Evolutionary conservation across 2,888 invertebrate species (phyloP).

Genomic region (Hemicrepidius hirtus): DNA sequence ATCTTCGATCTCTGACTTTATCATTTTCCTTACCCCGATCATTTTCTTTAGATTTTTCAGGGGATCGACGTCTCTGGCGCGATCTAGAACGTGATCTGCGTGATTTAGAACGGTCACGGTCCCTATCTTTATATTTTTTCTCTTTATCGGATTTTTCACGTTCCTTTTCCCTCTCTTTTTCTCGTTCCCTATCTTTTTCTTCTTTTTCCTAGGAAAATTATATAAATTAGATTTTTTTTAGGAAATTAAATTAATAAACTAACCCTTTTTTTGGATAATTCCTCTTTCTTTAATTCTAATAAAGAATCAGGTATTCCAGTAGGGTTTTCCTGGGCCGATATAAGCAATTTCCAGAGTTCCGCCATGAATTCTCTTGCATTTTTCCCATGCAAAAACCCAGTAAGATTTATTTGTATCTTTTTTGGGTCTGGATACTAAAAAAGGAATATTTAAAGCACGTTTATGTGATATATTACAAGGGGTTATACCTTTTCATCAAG

Average conservation of each 20-base stretch:
- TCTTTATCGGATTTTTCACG: constrained; percentile 69
- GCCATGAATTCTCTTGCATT: constrained; percentile 98
- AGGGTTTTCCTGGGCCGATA: constrained; percentile 96
- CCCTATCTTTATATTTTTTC: constrained; percentile 72
- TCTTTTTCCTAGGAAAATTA: constrained; percentile 79
- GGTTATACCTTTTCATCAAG: constrained; percentile 91
- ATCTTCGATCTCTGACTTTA: constrained; percentile 58
- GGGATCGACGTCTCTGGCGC: constrained; percentile 58
- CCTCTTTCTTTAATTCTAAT: constrained; percentile 97
- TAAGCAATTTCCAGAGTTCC: constrained; percentile 95
- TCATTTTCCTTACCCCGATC: constrained; percentile 61
- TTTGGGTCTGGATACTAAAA: constrained; percentile 95
- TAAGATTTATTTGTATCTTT: constrained; percentile 99
- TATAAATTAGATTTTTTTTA: too few species aligned
- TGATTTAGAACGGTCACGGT: constrained; percentile 64
- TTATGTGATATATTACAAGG: constrained; percentile 44
- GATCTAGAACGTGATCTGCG: constrained; percentile 64
- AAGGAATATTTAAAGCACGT: not conserved
- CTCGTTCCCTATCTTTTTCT: constrained; percentile 78
- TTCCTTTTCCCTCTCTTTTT: constrained; percentile 70
- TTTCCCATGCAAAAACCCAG: constrained; percentile 98
- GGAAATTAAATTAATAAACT: too few species aligned
- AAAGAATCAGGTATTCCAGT: constrained; percentile 97
- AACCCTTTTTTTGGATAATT: constrained; percentile 92
- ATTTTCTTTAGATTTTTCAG: constrained; percentile 56